A percentile compares a stretch with the other conserved stretches of the same genome.
Conservation (phyloP, 2,113 vertebrate species). For the Egretta garzetta region DNA sequence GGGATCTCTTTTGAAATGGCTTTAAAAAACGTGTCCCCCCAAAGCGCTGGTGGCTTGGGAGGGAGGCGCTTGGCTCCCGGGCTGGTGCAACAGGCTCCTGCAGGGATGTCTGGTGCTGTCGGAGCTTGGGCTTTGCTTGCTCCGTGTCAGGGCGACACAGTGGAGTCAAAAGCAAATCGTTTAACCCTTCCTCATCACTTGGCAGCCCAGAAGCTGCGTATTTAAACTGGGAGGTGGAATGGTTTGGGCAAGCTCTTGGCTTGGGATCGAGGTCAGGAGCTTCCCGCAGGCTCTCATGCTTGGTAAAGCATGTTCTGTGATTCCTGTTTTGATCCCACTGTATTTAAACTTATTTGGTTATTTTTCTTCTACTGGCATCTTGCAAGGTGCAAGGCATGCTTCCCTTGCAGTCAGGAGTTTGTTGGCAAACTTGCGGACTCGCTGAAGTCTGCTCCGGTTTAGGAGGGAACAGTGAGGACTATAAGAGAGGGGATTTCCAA, state of each 20-base stretch:
- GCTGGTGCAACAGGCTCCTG: neutral
- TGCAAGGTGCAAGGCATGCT: neutral
- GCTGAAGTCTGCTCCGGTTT: accelerated
- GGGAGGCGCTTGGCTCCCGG: neutral
- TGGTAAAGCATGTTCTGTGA: neutral
- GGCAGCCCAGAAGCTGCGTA: neutral
- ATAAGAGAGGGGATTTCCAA: neutral
- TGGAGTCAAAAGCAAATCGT: neutral
- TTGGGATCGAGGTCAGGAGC: neutral
- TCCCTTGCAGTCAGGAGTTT: neutral
- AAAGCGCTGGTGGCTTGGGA: neutral
- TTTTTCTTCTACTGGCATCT: neutral
- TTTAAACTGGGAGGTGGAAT: neutral
- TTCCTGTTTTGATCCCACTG: neutral
- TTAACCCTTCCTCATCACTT: neutral
- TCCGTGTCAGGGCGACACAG: neutral
- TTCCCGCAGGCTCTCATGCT: neutral
- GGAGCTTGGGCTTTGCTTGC: neutral
- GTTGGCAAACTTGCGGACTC: neutral
- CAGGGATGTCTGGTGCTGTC: accelerated
- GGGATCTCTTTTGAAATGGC: neutral
- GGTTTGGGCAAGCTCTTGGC: neutral
- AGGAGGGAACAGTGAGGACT: neutral
- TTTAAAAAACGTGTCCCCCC: neutral
- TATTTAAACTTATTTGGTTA: neutral